Evolutionary conservation across 35 echinoderm and acorn worm species (phyloP), one percentile per base, ranked within the genome.

Genomic region (Acanthaster planci): DNA sequence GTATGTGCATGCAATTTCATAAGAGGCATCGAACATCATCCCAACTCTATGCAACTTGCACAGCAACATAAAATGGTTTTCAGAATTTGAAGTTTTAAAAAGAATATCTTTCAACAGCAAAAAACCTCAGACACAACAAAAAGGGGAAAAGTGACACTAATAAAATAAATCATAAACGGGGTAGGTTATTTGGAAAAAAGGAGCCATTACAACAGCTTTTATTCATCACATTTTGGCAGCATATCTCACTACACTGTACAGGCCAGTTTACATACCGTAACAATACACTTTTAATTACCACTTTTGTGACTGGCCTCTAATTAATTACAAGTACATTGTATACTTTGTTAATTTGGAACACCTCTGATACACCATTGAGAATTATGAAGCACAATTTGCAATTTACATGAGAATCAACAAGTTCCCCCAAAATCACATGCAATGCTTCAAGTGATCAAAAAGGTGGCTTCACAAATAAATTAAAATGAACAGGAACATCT

Each of bases 191-290:
- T 47, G 4, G 26, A 72, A 72, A 72, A 34, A 19, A 16, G 19
- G 42, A 34, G 64, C 64, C 64, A 29, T 31, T 72, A 72, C 64
- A 72, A 34, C 64, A 26, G 23, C 34, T 72, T 60, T 72, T 72
- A 31, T 31, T 72, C 26, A 7, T 72, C 64, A 72, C 64, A 72
- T 72, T 72, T 34, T 15, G 34, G 64, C 64, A 35, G 64, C 64
- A 16, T 19, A 26, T 72, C 64, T 72, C 23, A 72, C 64, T 72
- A 72, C 64, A 72, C 64, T 72, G 64, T 72, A 31, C 7, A 72
- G 30, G 64, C 64, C 30, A 26, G 30, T 72, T 72, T 72, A 72
- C 64, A 72, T 72, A n/a, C n/a, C n/a, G n/a, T n/a, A 72, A 72
- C 64, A 72, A 72, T 72, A 72, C 21, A 34, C 64, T 72, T 27